Evolutionary conservation across 2,113 vertebrate genomes (phyloP).

Genomic region (Ictalurus furcatus): DNA sequence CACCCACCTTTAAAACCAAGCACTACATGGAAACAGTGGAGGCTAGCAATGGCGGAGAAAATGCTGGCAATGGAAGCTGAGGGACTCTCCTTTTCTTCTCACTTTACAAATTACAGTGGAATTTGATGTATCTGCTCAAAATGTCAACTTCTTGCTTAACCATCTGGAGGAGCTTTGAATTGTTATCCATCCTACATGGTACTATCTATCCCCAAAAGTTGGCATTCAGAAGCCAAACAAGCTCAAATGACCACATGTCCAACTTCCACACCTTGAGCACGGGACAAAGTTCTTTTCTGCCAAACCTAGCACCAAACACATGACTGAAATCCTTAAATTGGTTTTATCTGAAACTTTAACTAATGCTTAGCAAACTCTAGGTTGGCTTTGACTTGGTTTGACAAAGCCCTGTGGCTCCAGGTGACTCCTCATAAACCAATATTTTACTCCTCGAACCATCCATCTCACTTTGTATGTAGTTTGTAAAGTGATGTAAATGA

Average conservation of each 20-base stretch:
- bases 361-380: background rate
- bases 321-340: too few species aligned
- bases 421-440: background rate
- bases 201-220: background rate
- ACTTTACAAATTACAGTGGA: background rate
- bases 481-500: too few species aligned
- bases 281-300: too few species aligned
- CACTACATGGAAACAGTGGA: background rate
- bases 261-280: background rate
- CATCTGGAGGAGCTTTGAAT: background rate
- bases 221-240: background rate
- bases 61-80: background rate
- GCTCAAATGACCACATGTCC: background rate
- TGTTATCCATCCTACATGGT: background rate
- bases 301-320: too few species aligned
- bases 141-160: background rate
- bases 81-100: background rate
- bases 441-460: background rate
- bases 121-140: background rate
- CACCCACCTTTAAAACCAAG: background rate
- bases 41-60: background rate
- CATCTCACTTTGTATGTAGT: too few species aligned
- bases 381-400: background rate
- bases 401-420: background rate
- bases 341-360: background rate